phyloP scores from a whole-genome alignment of 2,888 invertebrate genomes.

The Hyposoter didymator region DNA sequence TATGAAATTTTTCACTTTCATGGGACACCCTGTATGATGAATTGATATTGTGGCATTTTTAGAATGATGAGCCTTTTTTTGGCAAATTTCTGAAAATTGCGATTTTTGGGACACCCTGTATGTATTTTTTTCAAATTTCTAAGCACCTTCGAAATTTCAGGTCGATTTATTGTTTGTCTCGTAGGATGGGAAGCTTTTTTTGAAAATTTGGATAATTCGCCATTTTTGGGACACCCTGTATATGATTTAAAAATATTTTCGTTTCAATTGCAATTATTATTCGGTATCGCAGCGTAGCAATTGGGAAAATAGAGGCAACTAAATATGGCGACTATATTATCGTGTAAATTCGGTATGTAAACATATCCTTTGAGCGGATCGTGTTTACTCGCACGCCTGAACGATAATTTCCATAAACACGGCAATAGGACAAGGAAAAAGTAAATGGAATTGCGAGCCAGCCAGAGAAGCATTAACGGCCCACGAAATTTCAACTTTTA shows the following conservation, averaged over 20 bases:
- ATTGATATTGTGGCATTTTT: background rate
- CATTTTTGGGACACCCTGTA: background rate
- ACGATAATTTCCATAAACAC: background rate
- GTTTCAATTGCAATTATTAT: background rate
- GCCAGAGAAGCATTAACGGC: background rate
- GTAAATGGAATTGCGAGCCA: background rate
- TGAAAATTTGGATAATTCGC: background rate
- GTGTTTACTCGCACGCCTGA: slow-evolving; percentile 3
- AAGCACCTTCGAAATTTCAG: too few relatives aligned
- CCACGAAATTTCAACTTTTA: background rate
- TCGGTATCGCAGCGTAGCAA: background rate
- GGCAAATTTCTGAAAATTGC: background rate
- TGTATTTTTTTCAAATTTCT: too few relatives aligned
- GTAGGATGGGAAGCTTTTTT: background rate
- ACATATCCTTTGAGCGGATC: background rate
- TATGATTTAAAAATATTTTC: background rate
- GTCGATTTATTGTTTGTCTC: too few relatives aligned
- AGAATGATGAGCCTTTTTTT: background rate
- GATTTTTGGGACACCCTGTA: background rate
- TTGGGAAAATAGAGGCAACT: background rate
- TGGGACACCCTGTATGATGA: background rate
- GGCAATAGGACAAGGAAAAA: background rate
- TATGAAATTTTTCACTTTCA: background rate
- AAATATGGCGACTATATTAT: slow-evolving; percentile 1
- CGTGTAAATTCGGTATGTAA: background rate